phyloP scores from a whole-genome alignment of 2,888 invertebrate species.

The Melinopterus prodromus region DNA sequence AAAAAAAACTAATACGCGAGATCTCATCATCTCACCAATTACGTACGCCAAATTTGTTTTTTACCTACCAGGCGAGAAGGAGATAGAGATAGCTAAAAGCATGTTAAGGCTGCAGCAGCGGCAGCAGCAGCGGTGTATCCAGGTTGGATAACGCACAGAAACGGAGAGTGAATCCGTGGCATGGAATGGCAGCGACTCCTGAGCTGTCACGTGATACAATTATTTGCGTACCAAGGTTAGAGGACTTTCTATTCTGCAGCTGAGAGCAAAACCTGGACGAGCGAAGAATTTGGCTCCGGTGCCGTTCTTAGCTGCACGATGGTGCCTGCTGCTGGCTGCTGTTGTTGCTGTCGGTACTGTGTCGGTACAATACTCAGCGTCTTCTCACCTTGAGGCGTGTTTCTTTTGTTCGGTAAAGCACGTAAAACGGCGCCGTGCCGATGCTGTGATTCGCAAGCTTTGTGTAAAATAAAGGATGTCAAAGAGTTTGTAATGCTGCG shows the following conservation, averaged over 20 bases:
- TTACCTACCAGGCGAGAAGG: neutral
- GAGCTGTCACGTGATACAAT: conserved; percentile 29
- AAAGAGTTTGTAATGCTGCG: no score
- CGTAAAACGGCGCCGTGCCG: no score
- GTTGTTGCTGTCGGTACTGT: neutral
- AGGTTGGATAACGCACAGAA: conserved; percentile 7
- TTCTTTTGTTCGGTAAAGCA: neutral
- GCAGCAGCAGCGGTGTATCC: neutral
- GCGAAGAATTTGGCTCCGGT: conserved; percentile 13
- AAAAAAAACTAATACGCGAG: conserved; percentile 4
- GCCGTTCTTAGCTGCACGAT: neutral
- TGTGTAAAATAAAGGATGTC: no score
- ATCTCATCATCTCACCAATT: neutral
- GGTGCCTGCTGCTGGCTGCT: neutral
- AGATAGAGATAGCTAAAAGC: neutral
- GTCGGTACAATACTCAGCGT: neutral
- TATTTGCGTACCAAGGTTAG: conserved; percentile 36
- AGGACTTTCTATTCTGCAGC: conserved; percentile 34
- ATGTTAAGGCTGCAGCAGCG: neutral
- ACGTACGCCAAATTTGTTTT: neutral
- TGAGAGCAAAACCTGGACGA: conserved; percentile 20
- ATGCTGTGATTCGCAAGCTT: no score
- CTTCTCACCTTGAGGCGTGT: neutral
- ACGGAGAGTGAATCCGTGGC: conserved; percentile 12
- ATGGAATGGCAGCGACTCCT: neutral